Evolutionary conservation across 2,113 vertebrate genomes (phyloP), one percentile per base, ranked within the genome.

Genomic region (Xenotilapia caudafasciata): DNA sequence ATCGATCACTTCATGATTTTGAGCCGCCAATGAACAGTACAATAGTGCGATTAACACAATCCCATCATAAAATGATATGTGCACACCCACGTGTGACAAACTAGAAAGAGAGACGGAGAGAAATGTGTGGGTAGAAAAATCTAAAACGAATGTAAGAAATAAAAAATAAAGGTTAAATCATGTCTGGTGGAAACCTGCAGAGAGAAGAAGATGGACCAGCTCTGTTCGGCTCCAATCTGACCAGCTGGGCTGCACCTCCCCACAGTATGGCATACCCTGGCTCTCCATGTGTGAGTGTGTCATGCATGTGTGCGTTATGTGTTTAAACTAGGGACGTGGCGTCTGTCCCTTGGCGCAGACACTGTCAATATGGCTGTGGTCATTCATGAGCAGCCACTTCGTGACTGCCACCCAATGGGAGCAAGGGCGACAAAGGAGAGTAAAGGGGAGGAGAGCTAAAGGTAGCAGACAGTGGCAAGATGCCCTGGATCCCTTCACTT

Each of bases 241-340:
- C 93, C 92, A 95, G 92, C 92, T 96, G 94, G 93, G 80, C 14
- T 47, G 92, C 88, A 73, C 92, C 94, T 91, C 92, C 92, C 89
- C 62, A 79, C 92, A 94, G 94, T 92, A 94, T 95, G 92, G 82
- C 65, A 10, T 75, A 82, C 62, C 86, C 45, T 38, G 77, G 51
- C 58, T 79, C 35, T 40, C 84, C 53, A n/a, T 19, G 55, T 49
- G 81, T 19, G 42, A 12, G 51, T 31, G 83, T 56, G 70, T 49
- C 19, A 58, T 28, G 42, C 45, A 11, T 28, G 14, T 77, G 77
- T 83, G 51, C 28, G 65, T 42, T 83, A 58, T 70, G 45, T 86
- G 89, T 93, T 92, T 90, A 88, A 93, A 91, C 82, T 85, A 49
- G 65, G 65, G 77, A 85, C 56, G 54, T 21, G 86, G 77, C 89